phyloP scores from a whole-genome alignment of 2,797 vertebrate species.

The Pteropus rufus region DNA sequence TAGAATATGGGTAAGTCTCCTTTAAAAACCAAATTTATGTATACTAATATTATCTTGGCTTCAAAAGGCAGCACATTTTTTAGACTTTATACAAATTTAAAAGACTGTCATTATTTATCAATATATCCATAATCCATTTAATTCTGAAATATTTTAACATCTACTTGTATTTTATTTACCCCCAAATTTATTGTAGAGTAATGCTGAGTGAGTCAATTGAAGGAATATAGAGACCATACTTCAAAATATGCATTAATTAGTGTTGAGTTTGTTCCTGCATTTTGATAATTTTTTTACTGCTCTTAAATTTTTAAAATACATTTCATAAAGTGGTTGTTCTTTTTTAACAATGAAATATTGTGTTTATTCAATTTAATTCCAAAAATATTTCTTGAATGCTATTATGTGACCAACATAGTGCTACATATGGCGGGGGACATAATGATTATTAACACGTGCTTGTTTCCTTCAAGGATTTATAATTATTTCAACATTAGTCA shows the following conservation, averaged over 20 bases:
- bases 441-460: neutral
- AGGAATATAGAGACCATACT: neutral
- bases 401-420: neutral
- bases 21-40: neutral
- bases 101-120: neutral
- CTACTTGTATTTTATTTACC: neutral
- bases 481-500: neutral
- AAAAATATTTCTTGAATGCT: neutral
- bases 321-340: neutral
- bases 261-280: neutral
- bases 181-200: neutral
- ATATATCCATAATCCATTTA: neutral
- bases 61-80: neutral
- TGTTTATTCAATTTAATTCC: neutral
- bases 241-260: neutral
- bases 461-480: neutral
- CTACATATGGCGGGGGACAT: neutral
- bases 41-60: neutral
- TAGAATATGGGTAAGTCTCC: neutral
- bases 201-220: neutral
- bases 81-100: conserved; percentile 13
- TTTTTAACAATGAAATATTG: neutral
- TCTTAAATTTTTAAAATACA: neutral
- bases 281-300: neutral
- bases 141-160: neutral